Percentiles rank a stretch among this genome's conserved stretches.
phyloP scores from a whole-genome alignment of 1,140 invertebrate genomes.

The Riptortus pedestris region DNA sequence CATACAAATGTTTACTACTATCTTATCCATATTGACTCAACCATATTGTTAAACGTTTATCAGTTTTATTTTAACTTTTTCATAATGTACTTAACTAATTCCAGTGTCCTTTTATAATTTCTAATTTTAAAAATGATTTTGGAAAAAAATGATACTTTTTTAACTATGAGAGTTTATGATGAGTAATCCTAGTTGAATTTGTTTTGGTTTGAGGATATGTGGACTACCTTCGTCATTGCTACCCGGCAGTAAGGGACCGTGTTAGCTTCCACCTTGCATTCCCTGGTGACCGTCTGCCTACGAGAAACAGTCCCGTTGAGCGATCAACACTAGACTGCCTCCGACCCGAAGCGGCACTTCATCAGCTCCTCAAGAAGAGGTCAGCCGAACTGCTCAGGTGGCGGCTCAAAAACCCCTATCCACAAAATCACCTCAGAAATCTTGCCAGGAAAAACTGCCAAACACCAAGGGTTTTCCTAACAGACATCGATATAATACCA shows the following conservation, averaged over 20 bases:
- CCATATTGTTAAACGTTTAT: too few relatives aligned
- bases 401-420: slow-evolving; percentile 62
- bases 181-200: too few relatives aligned
- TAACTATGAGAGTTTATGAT: too few relatives aligned
- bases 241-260: slow-evolving; percentile 52
- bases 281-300: slow-evolving; percentile 43
- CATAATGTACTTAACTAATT: too few relatives aligned
- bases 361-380: slow-evolving; percentile 42
- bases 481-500: slow-evolving; percentile 77
- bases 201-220: slow-evolving; percentile 46
- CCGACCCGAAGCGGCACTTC: slow-evolving; percentile 50
- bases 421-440: slow-evolving; percentile 77
- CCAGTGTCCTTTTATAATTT: too few relatives aligned
- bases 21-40: too few relatives aligned
- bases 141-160: too few relatives aligned
- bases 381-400: slow-evolving; percentile 47
- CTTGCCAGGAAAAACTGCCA: slow-evolving; percentile 73
- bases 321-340: slow-evolving; percentile 45
- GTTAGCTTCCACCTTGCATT: slow-evolving; percentile 61
- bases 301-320: slow-evolving; percentile 35
- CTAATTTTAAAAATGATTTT: too few relatives aligned
- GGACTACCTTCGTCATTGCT: slow-evolving; percentile 62
- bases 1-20: too few relatives aligned
- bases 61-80: too few relatives aligned
- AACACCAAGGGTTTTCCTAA: slow-evolving; percentile 56